Conservation (phyloP, 2,888 invertebrate genomes). For the Pyrrhosoma nymphula region DNA sequence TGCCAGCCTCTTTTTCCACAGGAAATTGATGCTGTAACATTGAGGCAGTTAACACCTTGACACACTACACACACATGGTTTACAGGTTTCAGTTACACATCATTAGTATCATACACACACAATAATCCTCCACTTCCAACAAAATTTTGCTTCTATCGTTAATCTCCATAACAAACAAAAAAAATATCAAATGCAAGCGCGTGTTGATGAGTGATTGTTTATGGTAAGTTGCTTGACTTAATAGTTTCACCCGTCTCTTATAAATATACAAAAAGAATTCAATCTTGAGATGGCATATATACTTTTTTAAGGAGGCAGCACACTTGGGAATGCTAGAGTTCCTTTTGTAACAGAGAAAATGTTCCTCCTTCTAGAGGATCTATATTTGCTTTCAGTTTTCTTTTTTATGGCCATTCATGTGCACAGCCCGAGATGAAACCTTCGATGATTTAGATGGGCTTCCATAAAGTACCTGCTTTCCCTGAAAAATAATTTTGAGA, state of each 20-base stretch:
- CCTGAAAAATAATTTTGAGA: neutral
- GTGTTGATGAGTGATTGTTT: constrained; percentile 53
- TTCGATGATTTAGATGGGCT: constrained; percentile 32
- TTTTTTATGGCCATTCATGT: constrained; percentile 42
- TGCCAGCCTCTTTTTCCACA: constrained; percentile 42
- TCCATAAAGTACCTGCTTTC: constrained; percentile 45
- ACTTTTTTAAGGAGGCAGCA: neutral
- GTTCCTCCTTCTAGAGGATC: neutral
- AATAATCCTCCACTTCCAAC: constrained; percentile 53
- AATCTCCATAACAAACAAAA: constrained; percentile 17
- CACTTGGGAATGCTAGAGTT: constrained; percentile 3
- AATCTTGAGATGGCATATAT: neutral
- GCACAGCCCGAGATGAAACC: neutral
- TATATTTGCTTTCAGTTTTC: constrained; percentile 29
- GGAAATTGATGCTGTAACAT: constrained; percentile 47
- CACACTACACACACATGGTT: neutral
- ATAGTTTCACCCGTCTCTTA: constrained; percentile 56
- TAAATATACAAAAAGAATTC: constrained; percentile 39
- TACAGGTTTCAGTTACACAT: constrained; percentile 40
- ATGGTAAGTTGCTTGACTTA: constrained; percentile 57
- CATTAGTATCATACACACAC: neutral
- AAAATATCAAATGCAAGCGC: constrained; percentile 49
- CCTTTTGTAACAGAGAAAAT: neutral
- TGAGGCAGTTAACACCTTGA: constrained; percentile 39
- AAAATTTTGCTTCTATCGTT: constrained; percentile 44